Evolutionary conservation across 2,888 invertebrate genomes (phyloP), one percentile per base, ranked within the genome.

Genomic region (Seira musarum): DNA sequence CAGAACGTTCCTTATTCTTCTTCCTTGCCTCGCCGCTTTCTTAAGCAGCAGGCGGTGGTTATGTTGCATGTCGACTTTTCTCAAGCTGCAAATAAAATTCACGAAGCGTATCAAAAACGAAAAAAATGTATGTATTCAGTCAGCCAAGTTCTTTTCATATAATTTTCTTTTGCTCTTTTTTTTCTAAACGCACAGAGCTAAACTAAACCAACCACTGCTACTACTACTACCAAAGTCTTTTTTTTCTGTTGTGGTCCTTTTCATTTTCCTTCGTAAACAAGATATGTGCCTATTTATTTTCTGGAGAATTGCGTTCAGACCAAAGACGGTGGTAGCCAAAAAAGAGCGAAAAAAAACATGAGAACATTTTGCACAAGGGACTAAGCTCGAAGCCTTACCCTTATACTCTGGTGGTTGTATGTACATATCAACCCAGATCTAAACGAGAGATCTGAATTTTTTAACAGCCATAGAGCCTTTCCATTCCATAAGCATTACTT

Each of bases 381-480:
- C 53, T 22, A 63, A 24, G 19, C n/a, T n/a, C n/a, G n/a, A 30
- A n/a, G n/a, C n/a, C n/a, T n/a, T n/a, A 5, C 65, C 21, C 53
- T 35, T 49, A 53, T 2, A 69, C 40, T 61, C 68, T 68, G 68
- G 13, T 8, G 40, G 40, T 40, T 40, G n/a, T n/a, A n/a, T n/a
- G n/a, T n/a, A n/a, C 40, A 8, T 40, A 6, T 76, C 76, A 76
- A 76, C 76, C 69, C 76, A 76, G 68, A 76, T 76, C 76, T 76
- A 69, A 76, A 76, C 69, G 69, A 64, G 74, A 69, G 67, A 76
- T 76, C 69, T 76, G 57, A 53, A 66, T 57, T 74, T 74, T 74
- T 40, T 66, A 66, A 66, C 74, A 60, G 24, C 30, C 60, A 66
- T 74, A n/a, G n/a, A n/a, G n/a, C n/a, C n/a, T n/a, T n/a, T n/a